phyloP scores from a whole-genome alignment of 2,113 vertebrate genomes.

The Thunnus maccoyii region DNA sequence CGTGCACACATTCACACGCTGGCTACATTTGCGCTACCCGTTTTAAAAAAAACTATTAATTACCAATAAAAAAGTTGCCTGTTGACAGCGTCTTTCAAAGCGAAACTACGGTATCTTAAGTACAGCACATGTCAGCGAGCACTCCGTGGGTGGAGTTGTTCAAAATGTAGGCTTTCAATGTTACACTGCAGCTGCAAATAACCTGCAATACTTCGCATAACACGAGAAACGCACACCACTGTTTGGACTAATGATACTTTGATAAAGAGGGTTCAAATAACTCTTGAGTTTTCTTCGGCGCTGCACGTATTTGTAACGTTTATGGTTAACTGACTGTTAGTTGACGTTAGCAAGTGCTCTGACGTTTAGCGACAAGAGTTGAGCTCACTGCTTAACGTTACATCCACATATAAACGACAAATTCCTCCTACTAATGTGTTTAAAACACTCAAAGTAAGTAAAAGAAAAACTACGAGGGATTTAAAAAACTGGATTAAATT shows the following conservation, averaged over 20 bases:
- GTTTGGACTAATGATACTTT: neutral
- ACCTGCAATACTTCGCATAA: neutral
- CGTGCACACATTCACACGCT: too few species aligned
- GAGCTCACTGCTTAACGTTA: neutral
- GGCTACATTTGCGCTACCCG: too few species aligned
- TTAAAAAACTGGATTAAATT: neutral
- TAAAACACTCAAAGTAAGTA: too few species aligned
- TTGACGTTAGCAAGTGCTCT: neutral
- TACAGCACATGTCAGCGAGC: too few species aligned
- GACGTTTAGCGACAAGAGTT: neutral
- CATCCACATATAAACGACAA: neutral
- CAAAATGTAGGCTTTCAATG: too few species aligned
- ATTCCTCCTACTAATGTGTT: neutral
- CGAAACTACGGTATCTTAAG: too few species aligned
- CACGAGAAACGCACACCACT: neutral
- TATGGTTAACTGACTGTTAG: neutral
- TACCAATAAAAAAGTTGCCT: too few species aligned
- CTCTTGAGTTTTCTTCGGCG: neutral
- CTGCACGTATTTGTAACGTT: neutral
- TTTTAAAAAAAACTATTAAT: too few species aligned
- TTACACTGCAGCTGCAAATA: neutral
- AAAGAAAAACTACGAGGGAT: too few species aligned
- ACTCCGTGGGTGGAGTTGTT: too few species aligned
- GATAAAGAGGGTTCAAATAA: neutral
- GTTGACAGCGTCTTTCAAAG: too few species aligned